Evolutionary conservation across 2,113 vertebrate species (phyloP).

Genomic region (Tenrec ecaudatus): DNA sequence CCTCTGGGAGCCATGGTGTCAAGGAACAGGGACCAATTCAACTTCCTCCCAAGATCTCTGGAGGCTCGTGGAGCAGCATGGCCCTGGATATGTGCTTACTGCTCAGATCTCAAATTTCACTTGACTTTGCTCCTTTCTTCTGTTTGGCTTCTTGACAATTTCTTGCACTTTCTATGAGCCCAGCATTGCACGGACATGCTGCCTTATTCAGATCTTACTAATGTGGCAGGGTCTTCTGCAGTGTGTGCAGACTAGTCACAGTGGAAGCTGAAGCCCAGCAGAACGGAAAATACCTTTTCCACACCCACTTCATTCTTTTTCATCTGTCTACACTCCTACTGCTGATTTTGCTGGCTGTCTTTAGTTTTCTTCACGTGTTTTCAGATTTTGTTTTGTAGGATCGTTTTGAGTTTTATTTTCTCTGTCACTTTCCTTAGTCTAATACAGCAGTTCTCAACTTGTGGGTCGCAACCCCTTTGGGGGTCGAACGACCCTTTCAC

Average conservation of each 20-base stretch:
- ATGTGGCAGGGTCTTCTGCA: neutral
- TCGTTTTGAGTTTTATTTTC: constrained; percentile 31
- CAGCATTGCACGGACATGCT: neutral
- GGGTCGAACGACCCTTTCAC: too few species aligned
- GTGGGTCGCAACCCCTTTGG: too few species aligned
- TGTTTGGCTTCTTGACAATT: neutral
- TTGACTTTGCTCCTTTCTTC: neutral
- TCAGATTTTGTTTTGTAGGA: neutral
- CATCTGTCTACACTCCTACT: neutral
- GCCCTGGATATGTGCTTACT: neutral
- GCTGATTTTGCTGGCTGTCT: constrained; percentile 4
- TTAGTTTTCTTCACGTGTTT: neutral
- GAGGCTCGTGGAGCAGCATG: neutral
- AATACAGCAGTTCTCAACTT: too few species aligned
- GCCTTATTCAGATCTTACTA: neutral
- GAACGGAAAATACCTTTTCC: too few species aligned
- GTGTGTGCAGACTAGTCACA: neutral
- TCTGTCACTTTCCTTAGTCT: neutral
- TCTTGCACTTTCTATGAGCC: neutral
- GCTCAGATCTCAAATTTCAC: neutral
- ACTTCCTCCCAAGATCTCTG: neutral
- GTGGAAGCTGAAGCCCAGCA: too few species aligned
- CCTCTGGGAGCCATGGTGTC: neutral
- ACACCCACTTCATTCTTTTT: neutral
- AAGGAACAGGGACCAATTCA: neutral